Evolutionary conservation across 2,113 vertebrate genomes (phyloP), one percentile per base, ranked within the genome.

Genomic region (Electrona antarctica): DNA sequence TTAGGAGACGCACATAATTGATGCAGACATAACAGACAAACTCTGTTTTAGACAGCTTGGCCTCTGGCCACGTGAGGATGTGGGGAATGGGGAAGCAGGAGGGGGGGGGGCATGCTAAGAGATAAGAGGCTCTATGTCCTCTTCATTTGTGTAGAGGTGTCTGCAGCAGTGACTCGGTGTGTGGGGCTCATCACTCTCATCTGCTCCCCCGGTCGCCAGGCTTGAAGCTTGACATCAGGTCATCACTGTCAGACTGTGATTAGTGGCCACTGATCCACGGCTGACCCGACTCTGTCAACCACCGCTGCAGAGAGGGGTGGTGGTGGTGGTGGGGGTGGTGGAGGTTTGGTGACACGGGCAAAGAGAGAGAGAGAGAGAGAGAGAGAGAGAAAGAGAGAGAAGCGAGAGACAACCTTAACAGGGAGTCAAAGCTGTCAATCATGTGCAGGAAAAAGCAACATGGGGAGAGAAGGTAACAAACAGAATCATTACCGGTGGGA

Each of bases 391-490:
- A 47, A 28, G 46, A 8, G 50, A 47, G 71, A 3, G 55, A 70
- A 50, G 55, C 54, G 73, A 77, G 21, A 45, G 79, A 3, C 59
- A 56, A 64, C 48, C 56, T 57, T 74, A 63, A 76, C 60, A 74
- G 73, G 71, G 69, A 80, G 70, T 73, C 78, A 63, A 72, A 77
- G 52, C 78, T 61, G 85, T 88, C 89, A 88, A 64, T 91, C 89
- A 84, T 62, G 50, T 41, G 51, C 29, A 11, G 55, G 59, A 67
- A 78, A 68, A 6, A 6, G 41, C 62, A 83, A 79, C 79, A 74
- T 62, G 50, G 57, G 59, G 57, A 74, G 74, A 46, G 77, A 75
- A 81, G 71, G 81, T 72, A 33, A 64, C 48, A 85, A 64, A 62
- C 76, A 81, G 71, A 52, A 13, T 28, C 72, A 76, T 77, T 79